These are phyloP conservation scores for Pantherophis guttatus DNA, from an alignment of 2,113 vertebrate genomes.

Conservation along the genomic window DNA sequence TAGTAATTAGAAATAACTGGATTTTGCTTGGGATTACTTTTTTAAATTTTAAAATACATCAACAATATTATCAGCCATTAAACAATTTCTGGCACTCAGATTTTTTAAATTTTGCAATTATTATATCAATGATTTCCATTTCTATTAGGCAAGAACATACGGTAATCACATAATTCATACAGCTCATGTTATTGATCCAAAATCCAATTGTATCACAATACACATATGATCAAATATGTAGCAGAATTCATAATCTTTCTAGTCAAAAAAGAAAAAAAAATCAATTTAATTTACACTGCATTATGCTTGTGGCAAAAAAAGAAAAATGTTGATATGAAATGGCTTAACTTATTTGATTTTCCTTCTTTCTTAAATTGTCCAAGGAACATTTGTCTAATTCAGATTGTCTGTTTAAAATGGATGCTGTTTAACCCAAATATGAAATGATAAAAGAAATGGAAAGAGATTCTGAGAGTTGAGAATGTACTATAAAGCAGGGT, in stretches of 20 bases:
- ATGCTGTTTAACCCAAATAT: background rate
- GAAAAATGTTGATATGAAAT: background rate
- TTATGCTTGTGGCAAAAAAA: background rate
- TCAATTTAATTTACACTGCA: background rate
- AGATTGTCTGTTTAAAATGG: background rate
- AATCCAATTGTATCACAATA: background rate
- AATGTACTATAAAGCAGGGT: background rate
- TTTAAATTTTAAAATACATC: background rate
- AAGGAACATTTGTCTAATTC: background rate
- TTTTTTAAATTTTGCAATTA: conserved; percentile 35
- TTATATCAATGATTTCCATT: conserved; percentile 38
- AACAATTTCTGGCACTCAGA: conserved; percentile 12
- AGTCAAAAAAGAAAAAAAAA: conserved; percentile 45
- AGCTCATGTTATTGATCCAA: conserved; percentile 31
- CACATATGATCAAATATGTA: conserved; percentile 43
- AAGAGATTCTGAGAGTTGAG: background rate
- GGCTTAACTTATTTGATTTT: background rate
- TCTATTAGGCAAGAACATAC: conserved; percentile 13
- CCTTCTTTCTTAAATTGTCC: background rate
- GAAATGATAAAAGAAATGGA: background rate
- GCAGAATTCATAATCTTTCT: conserved; percentile 27
- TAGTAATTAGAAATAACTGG: background rate
- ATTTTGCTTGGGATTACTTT: background rate
- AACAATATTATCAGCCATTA: background rate
- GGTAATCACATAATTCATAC: conserved; percentile 9